Base-by-base conservation (phyloP, 2,888 invertebrate genomes). In the Andrena haemorrhoa region DNA sequence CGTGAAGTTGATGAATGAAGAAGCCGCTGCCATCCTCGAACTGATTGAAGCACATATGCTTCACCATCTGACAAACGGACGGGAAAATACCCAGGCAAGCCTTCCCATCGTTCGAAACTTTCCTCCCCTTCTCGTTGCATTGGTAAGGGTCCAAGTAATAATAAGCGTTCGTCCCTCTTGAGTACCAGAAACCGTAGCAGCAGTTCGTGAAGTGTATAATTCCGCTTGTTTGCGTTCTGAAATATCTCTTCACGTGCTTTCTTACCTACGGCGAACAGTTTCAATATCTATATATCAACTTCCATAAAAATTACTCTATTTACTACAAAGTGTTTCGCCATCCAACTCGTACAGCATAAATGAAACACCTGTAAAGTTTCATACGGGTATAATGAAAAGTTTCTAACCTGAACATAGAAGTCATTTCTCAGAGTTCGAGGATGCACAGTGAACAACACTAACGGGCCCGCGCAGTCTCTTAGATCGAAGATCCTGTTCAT, bases 181-280 rank as follows among this genome's bases (percentile, higher is more conserved):
- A 93, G 60, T 92, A 92, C 94, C 94, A 94, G 78, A 94, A 93
- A 6, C 91, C 93, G 61, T 93, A 94, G 33, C 93, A 93, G 75
- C 94, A 93, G 53, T 93, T 94, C 0, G 91, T 88, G 51, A 94
- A 93, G 10, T 94, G 94, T 16, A 94, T 60, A 2, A 94, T 85
- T 2, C 93, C 94, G 47, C 90, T 88, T 0, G 84, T 83, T 23
- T 89, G 69, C 5, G 77, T 86, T 33, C 88, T 86, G 12, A 94
- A 91, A 26, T 88, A 90, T 7, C 75, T 84, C 33, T 85, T 88
- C 66, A 94, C 16, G 23, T 92, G 85, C 29, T 86, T 90, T 5
- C 84, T 89, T 2, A 93, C 84, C 86, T 87, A 29, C 1, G 41
- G n/a, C 20, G 3, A 10, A 63, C 1, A 20, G 0, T 16, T 29